Percentiles rank a stretch among this genome's conserved stretches.
These are phyloP conservation scores for Steatornis caripensis DNA, from an alignment of 2,113 vertebrate genomes.

Conservation along the genomic window DNA sequence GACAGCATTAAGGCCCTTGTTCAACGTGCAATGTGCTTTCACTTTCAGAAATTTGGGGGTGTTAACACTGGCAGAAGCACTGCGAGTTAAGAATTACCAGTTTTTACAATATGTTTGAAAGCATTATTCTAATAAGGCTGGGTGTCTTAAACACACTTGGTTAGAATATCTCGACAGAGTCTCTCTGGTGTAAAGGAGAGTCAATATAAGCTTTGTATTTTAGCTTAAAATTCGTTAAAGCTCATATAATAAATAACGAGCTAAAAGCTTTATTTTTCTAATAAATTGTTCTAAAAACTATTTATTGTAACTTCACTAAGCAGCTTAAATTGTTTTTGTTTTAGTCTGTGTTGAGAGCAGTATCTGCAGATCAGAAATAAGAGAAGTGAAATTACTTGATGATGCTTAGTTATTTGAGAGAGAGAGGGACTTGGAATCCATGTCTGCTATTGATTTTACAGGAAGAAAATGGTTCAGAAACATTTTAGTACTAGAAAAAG, in stretches of 20 bases:
- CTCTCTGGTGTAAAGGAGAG: neutral
- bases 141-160: neutral
- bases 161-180: neutral
- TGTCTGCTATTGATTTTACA: slow-evolving; percentile 6
- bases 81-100: neutral
- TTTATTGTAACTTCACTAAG: neutral
- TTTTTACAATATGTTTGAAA: neutral
- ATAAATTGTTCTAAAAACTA: slow-evolving; percentile 3
- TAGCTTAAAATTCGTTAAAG: neutral
- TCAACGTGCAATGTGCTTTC: neutral
- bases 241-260: neutral
- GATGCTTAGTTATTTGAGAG: neutral
- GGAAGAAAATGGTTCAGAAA: neutral
- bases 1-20: neutral
- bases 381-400: neutral
- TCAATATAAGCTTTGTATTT: neutral
- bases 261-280: neutral
- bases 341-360: neutral
- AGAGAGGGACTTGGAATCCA: neutral
- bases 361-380: slow-evolving; percentile 7
- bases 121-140: neutral
- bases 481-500: neutral
- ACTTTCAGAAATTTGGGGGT: neutral
- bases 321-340: neutral
- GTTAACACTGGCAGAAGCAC: neutral